Evolutionary conservation across 2,888 invertebrate species (phyloP).

Genomic region (Amphipoea oculea): DNA sequence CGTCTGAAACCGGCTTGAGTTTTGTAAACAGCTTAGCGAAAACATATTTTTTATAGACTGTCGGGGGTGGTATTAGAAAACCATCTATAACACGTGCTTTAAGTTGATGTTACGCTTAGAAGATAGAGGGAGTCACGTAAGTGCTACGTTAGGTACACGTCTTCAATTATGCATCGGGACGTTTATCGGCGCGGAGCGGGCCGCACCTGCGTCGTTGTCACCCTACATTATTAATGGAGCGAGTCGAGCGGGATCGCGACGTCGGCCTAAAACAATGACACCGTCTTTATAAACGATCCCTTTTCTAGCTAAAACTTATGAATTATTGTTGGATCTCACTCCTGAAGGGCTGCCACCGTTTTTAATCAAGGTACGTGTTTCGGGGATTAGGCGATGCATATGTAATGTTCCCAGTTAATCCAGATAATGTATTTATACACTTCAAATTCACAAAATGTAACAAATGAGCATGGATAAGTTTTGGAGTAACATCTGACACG

Average conservation of each 20-base stretch:
- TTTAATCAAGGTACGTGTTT: conserved; percentile 61
- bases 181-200: conserved; percentile 82
- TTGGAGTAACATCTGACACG: conserved; percentile 32
- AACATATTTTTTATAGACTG: conserved; percentile 38
- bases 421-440: conserved; percentile 16
- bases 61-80: conserved; percentile 67
- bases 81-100: conserved; percentile 77
- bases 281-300: conserved; percentile 74
- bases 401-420: conserved; percentile 28
- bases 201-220: conserved; percentile 87
- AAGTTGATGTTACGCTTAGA: conserved; percentile 71
- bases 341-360: conserved; percentile 61
- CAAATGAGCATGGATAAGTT: background rate
- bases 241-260: conserved; percentile 62
- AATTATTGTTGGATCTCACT: conserved; percentile 69
- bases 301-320: conserved; percentile 72
- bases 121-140: conserved; percentile 76
- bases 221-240: conserved; percentile 87
- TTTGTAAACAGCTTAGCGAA: conserved; percentile 48
- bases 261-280: conserved; percentile 74
- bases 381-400: conserved; percentile 50
- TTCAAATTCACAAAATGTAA: conserved; percentile 11
- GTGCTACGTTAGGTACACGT: conserved; percentile 79
- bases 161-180: conserved; percentile 88
- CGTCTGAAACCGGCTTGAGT: conserved; percentile 49